Conservation (phyloP, 2,888 invertebrate genomes). For the Drosophila kuntzei region DNA sequence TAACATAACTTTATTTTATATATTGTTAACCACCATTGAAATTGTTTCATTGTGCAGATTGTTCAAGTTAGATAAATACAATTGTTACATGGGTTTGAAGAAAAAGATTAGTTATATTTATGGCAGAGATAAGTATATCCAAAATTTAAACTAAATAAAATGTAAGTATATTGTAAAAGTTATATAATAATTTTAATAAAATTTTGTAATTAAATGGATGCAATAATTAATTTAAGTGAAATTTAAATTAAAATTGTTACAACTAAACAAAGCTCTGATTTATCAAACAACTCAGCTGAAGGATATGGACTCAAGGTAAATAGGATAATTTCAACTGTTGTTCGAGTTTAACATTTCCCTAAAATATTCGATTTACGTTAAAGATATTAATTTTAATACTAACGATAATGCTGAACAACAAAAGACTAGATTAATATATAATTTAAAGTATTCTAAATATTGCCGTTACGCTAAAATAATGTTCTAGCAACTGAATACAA, state of each 20-base stretch:
- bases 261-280: neutral
- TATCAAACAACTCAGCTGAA: neutral
- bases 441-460: too few species aligned
- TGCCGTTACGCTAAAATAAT: too few species aligned
- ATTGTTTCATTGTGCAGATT: conserved; percentile 22
- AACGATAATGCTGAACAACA: too few species aligned
- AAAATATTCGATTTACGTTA: too few species aligned
- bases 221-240: too few species aligned
- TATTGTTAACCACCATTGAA: neutral
- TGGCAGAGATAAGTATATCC: neutral
- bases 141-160: neutral
- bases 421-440: too few species aligned
- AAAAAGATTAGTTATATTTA: neutral
- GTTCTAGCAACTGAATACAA: too few species aligned
- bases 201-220: conserved; percentile 2
- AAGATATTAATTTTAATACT: too few species aligned
- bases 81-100: neutral
- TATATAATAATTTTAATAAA: too few species aligned
- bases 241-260: neutral
- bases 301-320: neutral
- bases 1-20: conserved; percentile 7
- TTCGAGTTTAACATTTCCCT: too few species aligned
- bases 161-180: too few species aligned
- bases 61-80: neutral
- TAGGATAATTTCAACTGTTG: too few species aligned